Base-by-base conservation (phyloP, 2,113 vertebrate species). In the Archilochus colubris region DNA sequence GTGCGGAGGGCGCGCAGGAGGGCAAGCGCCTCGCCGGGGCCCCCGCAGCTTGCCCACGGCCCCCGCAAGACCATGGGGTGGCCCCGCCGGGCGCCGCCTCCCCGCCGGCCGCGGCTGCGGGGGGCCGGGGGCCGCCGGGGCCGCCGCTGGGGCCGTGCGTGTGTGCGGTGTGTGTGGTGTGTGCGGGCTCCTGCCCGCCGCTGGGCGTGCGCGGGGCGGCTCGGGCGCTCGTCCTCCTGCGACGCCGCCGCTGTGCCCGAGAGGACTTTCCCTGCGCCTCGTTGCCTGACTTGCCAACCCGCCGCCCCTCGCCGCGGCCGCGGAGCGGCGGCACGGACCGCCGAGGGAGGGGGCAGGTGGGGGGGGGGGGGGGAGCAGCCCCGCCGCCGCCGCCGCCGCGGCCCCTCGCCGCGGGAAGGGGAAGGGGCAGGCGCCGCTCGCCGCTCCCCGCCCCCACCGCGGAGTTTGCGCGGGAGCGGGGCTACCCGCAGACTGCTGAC, bases 21-120 rank as follows among this genome's bases (percentile, higher is more conserved):
- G 98, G 98, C 97, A 97, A 98, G 96, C 97, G 97, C 97, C 97
- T 96, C 97, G 95, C 96, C 98, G 97, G 95, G 96, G 97, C 96
- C 97, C 96, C 98, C 98, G 93, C 98, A 98, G 98, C 98, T 98
- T 98, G 98, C 98, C 98, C 97, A 98, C 97, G 98, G 98, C 98
- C 97, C 95, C 96, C 97, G 97, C 97, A 98, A 97, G 97, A 98
- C 98, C 99, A 99, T 99, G 97, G 97, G 98, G 98, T 94, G 97
- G 95, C 97, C 96, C 96, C 96, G 93, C 96, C 95, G 97, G 97
- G 96, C 95, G 95, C 97, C 96, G 93, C 94, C 97, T 95, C 95
- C 94, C 92, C 90, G 69, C 88, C 80, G 66, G 88, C 80, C 80
- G 72, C 88, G 72, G 88, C 79, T 83, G 88, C 98, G 98, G 97